phyloP scores from a whole-genome alignment of 64 coral and sea anemone genomes.

The Dendrophyllia cribrosa region DNA sequence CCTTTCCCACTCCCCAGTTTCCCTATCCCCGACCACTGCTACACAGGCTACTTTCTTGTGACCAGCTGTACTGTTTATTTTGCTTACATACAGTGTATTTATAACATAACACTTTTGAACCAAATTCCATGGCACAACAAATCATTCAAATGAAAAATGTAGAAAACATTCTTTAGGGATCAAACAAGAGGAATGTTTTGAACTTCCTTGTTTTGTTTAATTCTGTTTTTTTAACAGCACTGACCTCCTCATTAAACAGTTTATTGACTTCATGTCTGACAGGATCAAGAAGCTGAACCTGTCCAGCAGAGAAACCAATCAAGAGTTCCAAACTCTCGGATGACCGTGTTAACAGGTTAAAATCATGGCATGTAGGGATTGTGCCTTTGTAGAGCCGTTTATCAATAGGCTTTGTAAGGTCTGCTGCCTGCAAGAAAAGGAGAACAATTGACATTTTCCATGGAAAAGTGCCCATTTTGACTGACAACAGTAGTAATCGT shows the following conservation, averaged over 20 bases:
- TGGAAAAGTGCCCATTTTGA: neutral
- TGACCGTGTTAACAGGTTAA: constrained; percentile 92
- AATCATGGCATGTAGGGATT: constrained; percentile 97
- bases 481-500: no score
- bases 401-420: constrained; percentile 95
- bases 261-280: constrained; percentile 96
- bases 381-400: constrained; percentile 96
- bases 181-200: neutral
- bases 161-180: no score
- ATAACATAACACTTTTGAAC: no score
- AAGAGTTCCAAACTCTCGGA: constrained; percentile 90
- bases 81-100: no score
- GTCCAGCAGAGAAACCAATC: constrained; percentile 95
- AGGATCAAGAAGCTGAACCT: constrained; percentile 94
- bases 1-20: no score
- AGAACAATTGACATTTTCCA: no score
- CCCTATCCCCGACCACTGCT: no score
- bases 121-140: no score
- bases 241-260: constrained; percentile 97
- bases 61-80: no score
- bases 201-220: neutral
- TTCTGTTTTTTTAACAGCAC: neutral
- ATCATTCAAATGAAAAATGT: no score
- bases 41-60: no score
- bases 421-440: constrained; percentile 77